Conservation (phyloP, 2,113 vertebrate species). For the Donacobius atricapilla region DNA sequence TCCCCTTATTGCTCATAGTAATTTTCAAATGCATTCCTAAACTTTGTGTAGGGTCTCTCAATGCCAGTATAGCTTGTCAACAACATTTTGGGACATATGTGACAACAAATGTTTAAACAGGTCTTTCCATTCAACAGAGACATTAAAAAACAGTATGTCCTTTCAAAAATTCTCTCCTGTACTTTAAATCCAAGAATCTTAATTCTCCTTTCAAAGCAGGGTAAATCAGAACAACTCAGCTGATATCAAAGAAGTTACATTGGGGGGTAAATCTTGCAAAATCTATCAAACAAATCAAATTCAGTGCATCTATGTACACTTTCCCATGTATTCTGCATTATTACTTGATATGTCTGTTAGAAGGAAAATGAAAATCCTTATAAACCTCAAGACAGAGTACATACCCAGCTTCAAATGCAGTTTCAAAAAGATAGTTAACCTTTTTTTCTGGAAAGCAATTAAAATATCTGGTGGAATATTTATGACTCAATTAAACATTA, state of each 20-base stretch:
- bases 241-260: neutral
- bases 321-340: neutral
- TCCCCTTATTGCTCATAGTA: neutral
- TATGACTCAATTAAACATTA: slow-evolving; percentile 55
- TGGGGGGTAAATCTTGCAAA: neutral
- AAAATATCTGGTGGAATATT: slow-evolving; percentile 39
- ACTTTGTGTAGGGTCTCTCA: slow-evolving; percentile 58
- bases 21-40: slow-evolving; percentile 45
- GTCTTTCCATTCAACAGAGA: slow-evolving; percentile 17
- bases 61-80: slow-evolving; percentile 63
- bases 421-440: slow-evolving; percentile 32
- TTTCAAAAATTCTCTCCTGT: slow-evolving; percentile 25
- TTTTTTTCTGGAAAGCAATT: neutral
- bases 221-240: neutral
- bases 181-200: slow-evolving; percentile 47
- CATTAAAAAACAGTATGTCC: slow-evolving; percentile 30
- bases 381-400: neutral
- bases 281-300: neutral
- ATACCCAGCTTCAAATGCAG: neutral
- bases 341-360: neutral
- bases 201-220: slow-evolving; percentile 13
- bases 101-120: slow-evolving; percentile 57
- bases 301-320: neutral
- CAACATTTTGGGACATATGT: slow-evolving; percentile 61
- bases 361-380: neutral